phyloP scores from a whole-genome alignment of 1,140 invertebrate genomes.

The Macrosteles quadrilineatus region DNA sequence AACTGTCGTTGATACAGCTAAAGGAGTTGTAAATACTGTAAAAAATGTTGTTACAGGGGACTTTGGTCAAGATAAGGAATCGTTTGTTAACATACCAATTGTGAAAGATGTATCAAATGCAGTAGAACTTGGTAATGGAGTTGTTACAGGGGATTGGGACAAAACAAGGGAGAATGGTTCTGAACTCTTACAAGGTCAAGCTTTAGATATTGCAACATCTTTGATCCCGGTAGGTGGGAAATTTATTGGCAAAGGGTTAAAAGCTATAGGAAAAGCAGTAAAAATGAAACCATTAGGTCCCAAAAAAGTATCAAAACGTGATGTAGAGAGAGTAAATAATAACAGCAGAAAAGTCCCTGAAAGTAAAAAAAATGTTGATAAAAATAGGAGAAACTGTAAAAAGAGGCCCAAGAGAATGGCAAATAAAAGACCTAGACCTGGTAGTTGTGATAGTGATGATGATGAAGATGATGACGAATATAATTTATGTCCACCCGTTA shows the following conservation, averaged over 20 bases:
- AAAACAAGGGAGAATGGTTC: slow-evolving; percentile 29
- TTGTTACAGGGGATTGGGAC: slow-evolving; percentile 31
- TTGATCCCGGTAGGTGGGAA: slow-evolving; percentile 27
- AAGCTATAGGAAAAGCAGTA: slow-evolving; percentile 17
- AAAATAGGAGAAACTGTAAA: slow-evolving; percentile 1
- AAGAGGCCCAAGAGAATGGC: slow-evolving; percentile 5
- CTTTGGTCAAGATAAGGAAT: slow-evolving; percentile 22
- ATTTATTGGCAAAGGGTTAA: slow-evolving; percentile 25
- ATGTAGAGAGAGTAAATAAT: slow-evolving; percentile 2
- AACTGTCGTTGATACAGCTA: slow-evolving; percentile 26
- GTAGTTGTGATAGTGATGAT: background rate
- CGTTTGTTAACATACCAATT: slow-evolving; percentile 26
- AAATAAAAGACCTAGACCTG: background rate
- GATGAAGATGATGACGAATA: slow-evolving; percentile 25
- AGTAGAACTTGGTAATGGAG: slow-evolving; percentile 23
- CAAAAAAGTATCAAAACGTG: background rate
- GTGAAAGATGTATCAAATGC: slow-evolving; percentile 32
- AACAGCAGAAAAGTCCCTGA: slow-evolving; percentile 18
- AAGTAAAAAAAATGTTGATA: slow-evolving; percentile 8
- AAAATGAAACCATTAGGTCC: background rate
- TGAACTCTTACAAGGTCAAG: slow-evolving; percentile 9
- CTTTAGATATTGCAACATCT: slow-evolving; percentile 10
- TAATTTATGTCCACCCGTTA: background rate
- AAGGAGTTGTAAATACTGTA: slow-evolving; percentile 17
- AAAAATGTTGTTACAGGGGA: slow-evolving; percentile 32